phyloP scores from a whole-genome alignment of 2,113 vertebrate genomes.

The Pagrus major region DNA sequence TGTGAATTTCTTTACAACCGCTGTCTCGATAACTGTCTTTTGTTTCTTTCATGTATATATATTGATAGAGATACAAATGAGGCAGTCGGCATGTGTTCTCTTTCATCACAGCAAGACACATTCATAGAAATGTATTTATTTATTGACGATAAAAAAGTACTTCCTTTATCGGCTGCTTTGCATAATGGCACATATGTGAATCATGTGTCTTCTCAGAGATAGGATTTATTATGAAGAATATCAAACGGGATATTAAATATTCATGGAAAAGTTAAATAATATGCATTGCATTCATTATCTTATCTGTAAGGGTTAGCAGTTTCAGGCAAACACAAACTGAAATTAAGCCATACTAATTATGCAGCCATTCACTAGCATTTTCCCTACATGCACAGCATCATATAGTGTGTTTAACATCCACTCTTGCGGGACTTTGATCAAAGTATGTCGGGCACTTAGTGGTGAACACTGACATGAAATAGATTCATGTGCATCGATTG shows the following conservation, averaged over 20 bases:
- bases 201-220: background rate
- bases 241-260: background rate
- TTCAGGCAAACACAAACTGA: background rate
- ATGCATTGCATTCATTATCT: background rate
- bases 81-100: background rate
- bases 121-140: no score
- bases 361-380: no score
- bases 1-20: background rate
- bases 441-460: background rate
- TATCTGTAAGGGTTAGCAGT: background rate
- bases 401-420: background rate
- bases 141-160: constrained; percentile 16
- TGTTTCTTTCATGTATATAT: background rate
- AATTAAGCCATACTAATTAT: background rate
- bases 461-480: constrained; percentile 26
- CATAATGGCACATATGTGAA: background rate
- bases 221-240: background rate
- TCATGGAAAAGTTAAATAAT: background rate
- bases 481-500: constrained; percentile 27
- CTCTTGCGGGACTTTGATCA: background rate
- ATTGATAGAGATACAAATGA: background rate
- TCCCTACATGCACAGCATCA: background rate
- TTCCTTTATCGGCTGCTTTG: background rate
- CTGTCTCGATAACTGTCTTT: background rate
- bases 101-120: no score